Percentiles rank a stretch among this genome's conserved stretches.
Evolutionary conservation across 2,113 vertebrate genomes (phyloP).

Genomic region (Apodemus sylvaticus): DNA sequence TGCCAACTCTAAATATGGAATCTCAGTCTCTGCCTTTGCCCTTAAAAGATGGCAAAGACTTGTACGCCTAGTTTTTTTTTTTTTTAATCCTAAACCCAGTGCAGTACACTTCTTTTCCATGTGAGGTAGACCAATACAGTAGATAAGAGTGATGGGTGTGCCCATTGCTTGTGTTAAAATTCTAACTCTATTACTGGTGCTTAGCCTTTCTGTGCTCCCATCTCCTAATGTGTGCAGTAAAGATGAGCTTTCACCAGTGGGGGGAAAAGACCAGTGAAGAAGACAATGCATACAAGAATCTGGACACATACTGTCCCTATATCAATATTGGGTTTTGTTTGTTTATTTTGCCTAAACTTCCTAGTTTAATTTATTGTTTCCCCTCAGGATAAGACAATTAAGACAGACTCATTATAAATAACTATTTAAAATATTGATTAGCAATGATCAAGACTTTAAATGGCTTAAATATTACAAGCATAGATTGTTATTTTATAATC

Average conservation of each 20-base stretch:
- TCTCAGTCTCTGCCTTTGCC: conserved; percentile 63
- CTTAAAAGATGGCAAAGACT: conserved; percentile 56
- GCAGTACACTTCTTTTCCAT: background rate
- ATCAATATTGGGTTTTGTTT: background rate
- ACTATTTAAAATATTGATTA: background rate
- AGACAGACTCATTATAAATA: conserved; percentile 1
- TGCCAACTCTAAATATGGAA: conserved; percentile 72
- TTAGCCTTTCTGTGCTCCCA: background rate
- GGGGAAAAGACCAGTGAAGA: background rate
- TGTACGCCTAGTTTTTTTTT: conserved; percentile 14
- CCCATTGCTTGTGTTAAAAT: background rate
- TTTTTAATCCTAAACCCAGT: background rate
- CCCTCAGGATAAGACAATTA: background rate
- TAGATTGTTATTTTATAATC: conserved; percentile 28
- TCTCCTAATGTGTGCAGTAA: conserved; percentile 24
- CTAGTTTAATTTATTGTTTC: conserved; percentile 3
- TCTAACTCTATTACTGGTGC: background rate
- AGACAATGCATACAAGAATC: background rate
- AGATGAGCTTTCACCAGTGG: background rate
- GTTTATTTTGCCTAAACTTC: conserved; percentile 35
- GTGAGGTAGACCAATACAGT: background rate
- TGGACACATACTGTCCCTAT: background rate
- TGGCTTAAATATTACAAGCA: conserved; percentile 27
- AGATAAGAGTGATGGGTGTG: background rate
- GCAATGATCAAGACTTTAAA: conserved; percentile 19